Percentiles rank a stretch among this genome's conserved stretches.
Evolutionary conservation across 2,797 vertebrate genomes (phyloP).

Genomic region (Coracias cyanogaster): DNA sequence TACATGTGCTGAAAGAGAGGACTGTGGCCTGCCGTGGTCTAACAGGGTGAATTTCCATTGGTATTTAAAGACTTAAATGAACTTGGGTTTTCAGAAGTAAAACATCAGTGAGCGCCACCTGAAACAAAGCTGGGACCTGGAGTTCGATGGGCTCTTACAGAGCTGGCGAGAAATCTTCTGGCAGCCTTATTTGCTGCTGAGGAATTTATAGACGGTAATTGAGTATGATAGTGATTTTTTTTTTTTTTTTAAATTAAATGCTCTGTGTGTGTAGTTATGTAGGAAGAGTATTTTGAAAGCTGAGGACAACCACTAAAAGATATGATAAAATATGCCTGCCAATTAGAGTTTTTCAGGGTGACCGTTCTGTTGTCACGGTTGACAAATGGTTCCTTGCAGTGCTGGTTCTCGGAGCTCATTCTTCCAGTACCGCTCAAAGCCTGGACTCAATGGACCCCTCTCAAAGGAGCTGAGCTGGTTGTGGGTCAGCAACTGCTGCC

Average conservation of each 20-base stretch:
- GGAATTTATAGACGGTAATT: not conserved
- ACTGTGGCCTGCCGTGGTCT: not conserved
- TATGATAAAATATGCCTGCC: not conserved
- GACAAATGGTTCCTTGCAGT: rapidly evolving
- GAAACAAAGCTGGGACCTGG: not conserved
- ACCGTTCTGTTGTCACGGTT: not conserved
- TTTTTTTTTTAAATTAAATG: not conserved
- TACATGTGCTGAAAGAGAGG: not conserved
- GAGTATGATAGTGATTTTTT: not conserved
- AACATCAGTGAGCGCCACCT: rapidly evolving
- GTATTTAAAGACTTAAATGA: not conserved
- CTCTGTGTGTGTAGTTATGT: not conserved
- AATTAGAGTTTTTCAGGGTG: not conserved
- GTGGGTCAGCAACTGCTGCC: not conserved
- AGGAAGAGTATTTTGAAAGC: not conserved
- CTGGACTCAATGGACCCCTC: not conserved
- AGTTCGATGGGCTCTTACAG: not conserved
- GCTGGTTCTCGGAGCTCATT: not conserved
- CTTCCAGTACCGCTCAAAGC: not conserved
- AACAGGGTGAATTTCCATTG: not conserved
- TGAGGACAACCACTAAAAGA: not conserved
- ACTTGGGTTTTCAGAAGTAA: not conserved
- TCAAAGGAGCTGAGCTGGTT: not conserved
- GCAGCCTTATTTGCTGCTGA: not conserved
- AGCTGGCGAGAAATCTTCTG: not conserved